Conservation (phyloP, 1,140 invertebrate species). For the Trinorchestia longiramus region DNA sequence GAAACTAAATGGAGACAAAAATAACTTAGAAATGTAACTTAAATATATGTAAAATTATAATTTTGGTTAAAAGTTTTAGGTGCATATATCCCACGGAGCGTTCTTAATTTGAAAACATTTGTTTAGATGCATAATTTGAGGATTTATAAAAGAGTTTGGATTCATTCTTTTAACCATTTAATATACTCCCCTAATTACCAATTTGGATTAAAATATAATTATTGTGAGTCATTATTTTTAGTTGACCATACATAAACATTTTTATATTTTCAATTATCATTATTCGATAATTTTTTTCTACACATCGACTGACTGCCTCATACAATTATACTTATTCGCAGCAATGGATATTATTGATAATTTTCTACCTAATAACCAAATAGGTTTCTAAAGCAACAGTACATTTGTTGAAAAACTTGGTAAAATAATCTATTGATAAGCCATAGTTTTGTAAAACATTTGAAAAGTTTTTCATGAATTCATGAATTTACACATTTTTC, state of each 20-base stretch:
- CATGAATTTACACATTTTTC: too few species aligned
- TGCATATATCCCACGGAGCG: neutral
- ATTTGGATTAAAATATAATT: neutral
- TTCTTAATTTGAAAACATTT: neutral
- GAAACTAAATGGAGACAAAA: neutral
- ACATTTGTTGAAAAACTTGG: too few species aligned
- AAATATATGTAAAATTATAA: neutral
- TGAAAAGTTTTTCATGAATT: too few species aligned
- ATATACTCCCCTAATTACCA: neutral
- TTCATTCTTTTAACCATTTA: neutral
- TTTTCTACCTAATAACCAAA: too few species aligned
- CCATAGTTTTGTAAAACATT: too few species aligned
- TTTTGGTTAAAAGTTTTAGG: neutral
- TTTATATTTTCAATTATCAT: too few species aligned
- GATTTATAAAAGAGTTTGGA: neutral
- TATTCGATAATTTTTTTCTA: too few species aligned
- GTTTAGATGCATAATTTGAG: neutral
- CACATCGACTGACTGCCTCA: too few species aligned
- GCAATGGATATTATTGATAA: too few species aligned
- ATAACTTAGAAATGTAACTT: neutral
- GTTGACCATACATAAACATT: neutral
- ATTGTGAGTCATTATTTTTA: neutral
- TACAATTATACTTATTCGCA: too few species aligned
- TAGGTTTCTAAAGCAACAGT: too few species aligned
- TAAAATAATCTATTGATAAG: too few species aligned